These are phyloP conservation scores for Apeltes quadracus DNA, from an alignment of 2,113 vertebrate species.

Conservation along the genomic window DNA sequence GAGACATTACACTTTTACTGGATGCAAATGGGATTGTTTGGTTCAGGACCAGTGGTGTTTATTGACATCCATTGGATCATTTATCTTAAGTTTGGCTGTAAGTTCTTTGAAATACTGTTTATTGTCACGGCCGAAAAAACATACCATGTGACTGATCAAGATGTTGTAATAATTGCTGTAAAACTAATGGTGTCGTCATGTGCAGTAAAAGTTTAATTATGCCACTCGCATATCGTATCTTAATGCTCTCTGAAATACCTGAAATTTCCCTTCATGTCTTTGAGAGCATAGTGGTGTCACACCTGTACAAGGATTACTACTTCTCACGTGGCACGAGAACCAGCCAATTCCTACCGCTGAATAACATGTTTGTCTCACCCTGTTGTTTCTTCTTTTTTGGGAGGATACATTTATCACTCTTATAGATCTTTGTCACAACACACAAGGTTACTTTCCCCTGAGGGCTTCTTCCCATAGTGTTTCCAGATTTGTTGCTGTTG, in stretches of 20 bases:
- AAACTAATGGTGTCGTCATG: constrained; percentile 51
- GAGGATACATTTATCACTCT: constrained; percentile 35
- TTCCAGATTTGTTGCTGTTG: constrained; percentile 73
- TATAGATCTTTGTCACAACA: constrained; percentile 57
- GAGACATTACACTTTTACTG: constrained; percentile 15
- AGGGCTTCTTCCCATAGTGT: constrained; percentile 58
- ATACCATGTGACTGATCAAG: constrained; percentile 33
- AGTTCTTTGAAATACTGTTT: constrained; percentile 30
- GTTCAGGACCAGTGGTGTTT: constrained; percentile 39
- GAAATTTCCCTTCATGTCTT: constrained; percentile 29
- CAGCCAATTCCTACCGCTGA: constrained; percentile 21
- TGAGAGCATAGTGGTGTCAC: constrained; percentile 14
- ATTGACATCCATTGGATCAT: constrained; percentile 34
- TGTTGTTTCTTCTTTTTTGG: constrained; percentile 27
- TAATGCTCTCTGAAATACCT: constrained; percentile 40
- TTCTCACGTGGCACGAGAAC: constrained; percentile 1
- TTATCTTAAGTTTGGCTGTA: constrained; percentile 29
- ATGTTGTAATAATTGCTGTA: constrained; percentile 38
- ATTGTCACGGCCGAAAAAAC: constrained; percentile 24
- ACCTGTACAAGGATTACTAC: constrained; percentile 7
- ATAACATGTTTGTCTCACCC: constrained; percentile 53
- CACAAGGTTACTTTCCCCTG: constrained; percentile 26
- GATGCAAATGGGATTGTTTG: constrained; percentile 23
- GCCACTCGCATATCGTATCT: constrained; percentile 35
- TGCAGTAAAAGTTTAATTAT: constrained; percentile 21